Base-by-base conservation (phyloP, 2,797 vertebrate species). In the Malacoctenus gilli region DNA sequence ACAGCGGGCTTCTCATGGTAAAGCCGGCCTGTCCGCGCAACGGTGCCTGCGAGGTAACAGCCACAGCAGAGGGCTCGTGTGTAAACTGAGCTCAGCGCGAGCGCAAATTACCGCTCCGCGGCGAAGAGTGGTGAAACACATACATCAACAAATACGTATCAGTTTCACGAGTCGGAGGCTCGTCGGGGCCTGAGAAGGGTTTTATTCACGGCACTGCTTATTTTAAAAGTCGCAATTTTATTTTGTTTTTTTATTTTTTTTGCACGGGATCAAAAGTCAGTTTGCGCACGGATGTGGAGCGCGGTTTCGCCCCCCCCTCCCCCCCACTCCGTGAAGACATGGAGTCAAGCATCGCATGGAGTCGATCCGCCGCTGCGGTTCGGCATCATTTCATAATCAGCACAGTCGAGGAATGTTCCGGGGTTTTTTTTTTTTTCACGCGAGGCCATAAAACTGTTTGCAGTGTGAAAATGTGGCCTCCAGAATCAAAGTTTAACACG, bases 371-470 rank as follows among this genome's bases (percentile, higher is more conserved):
- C 25, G 6, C 48, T 20, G 53, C 46, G 64, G 18, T 12, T 20
- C 55, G 51, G 66, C 62, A 68, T 55, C 14, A 67, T 73, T 76
- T 67, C 22, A 66, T 56, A 84, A 70, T 54, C 37, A 63, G 39
- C 58, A 18, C 46, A 23, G 50, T n/a, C 15, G 52, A 75, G 43
- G 44, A 79, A 77, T 72, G 59, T 60, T 55, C 15, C 19, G 15
- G n/a, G n/a, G n/a, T n/a, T n/a, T n/a, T n/a, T n/a, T n/a, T n/a
- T n/a, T n/a, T 72, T 80, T 78, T 68, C 69, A 68, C 18, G n/a
- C 68, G 31, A 50, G 75, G 36, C 53, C 48, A 69, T 69, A 74
- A 82, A 79, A 64, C 21, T 9, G 40, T 67, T 49, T 65, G 36
- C 31, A 54, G 56, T 61, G 50, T 67, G 36, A 75, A 74, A 80